Percentiles rank a stretch among this genome's conserved stretches.
phyloP scores from a whole-genome alignment of 2,888 invertebrate species.

The Gerris lacustris region DNA sequence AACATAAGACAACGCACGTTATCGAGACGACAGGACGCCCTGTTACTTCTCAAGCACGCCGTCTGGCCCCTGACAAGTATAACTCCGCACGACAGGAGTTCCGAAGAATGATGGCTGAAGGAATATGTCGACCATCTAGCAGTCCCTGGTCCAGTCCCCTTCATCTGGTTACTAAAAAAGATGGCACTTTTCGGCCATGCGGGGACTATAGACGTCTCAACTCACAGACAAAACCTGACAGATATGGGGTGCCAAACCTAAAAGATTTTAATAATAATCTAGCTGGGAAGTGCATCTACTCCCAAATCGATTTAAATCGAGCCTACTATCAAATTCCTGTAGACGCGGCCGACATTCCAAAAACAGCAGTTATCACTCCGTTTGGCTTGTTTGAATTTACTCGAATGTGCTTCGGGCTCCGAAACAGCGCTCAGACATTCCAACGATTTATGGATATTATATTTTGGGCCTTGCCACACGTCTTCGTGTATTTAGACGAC shows the following conservation, averaged over 20 bases:
- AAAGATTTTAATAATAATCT: not conserved
- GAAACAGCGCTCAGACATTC: slow-evolving; percentile 24
- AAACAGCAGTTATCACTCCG: slow-evolving; percentile 28
- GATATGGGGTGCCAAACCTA: not conserved
- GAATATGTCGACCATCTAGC: slow-evolving; percentile 33
- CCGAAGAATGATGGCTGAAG: slow-evolving; percentile 36
- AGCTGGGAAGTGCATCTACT: not conserved
- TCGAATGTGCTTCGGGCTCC: slow-evolving; percentile 28
- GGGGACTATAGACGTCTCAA: slow-evolving; percentile 33
- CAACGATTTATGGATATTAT: slow-evolving; percentile 9
- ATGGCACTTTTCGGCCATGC: slow-evolving; percentile 22
- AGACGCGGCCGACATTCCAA: not conserved
- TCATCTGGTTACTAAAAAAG: not conserved
- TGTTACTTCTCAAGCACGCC: slow-evolving; percentile 31
- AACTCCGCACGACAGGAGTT: slow-evolving; percentile 23
- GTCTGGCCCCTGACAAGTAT: slow-evolving; percentile 29
- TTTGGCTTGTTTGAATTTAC: slow-evolving; percentile 26
- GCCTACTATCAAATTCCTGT: slow-evolving; percentile 5
- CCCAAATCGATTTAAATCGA: not conserved
- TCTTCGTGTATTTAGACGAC: slow-evolving; percentile 29
- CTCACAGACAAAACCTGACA: slow-evolving; percentile 12
- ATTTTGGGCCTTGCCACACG: slow-evolving; percentile 22
- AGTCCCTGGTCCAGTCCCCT: slow-evolving; percentile 37
- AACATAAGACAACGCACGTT: not conserved
- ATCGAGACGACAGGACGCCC: slow-evolving; percentile 26